These are phyloP conservation scores for Turritopsis dohrnii DNA, from an alignment of 30 jellyfish, hydroid and myxozoan genomes.

Conservation along the genomic window DNA sequence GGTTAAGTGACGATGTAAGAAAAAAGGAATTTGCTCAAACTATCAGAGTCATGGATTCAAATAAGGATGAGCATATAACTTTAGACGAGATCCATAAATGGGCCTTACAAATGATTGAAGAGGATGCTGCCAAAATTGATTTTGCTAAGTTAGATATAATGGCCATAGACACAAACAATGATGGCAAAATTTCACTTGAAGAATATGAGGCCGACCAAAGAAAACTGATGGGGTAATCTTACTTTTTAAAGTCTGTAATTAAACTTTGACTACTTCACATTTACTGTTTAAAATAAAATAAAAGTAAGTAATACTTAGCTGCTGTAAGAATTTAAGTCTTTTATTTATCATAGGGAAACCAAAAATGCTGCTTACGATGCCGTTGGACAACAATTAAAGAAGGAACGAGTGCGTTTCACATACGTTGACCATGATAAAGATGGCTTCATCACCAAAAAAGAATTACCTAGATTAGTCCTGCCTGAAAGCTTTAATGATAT, in stretches of 20 bases:
- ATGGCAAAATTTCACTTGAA: neutral
- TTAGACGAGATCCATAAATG: neutral
- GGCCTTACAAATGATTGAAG: slow-evolving; percentile 2
- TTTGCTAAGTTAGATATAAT: neutral
- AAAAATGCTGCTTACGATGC: neutral
- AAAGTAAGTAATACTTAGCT: neutral
- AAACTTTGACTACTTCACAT: neutral
- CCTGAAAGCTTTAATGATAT: slow-evolving; percentile 4
- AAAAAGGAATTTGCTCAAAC: neutral
- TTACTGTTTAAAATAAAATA: neutral
- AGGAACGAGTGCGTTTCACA: neutral
- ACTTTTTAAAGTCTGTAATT: neutral
- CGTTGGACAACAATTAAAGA: neutral
- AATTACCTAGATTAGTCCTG: slow-evolving; percentile 2
- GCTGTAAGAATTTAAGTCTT: neutral
- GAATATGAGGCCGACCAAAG: neutral
- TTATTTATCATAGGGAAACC: neutral
- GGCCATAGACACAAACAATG: neutral
- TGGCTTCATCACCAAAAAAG: neutral
- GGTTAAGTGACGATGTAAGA: neutral
- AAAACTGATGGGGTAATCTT: slow-evolving; percentile 2
- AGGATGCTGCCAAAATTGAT: neutral
- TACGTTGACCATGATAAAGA: neutral
- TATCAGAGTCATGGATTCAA: neutral
- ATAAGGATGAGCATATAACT: neutral